Base-by-base conservation (phyloP, 2,888 invertebrate genomes). In the Cephus pygmeus region DNA sequence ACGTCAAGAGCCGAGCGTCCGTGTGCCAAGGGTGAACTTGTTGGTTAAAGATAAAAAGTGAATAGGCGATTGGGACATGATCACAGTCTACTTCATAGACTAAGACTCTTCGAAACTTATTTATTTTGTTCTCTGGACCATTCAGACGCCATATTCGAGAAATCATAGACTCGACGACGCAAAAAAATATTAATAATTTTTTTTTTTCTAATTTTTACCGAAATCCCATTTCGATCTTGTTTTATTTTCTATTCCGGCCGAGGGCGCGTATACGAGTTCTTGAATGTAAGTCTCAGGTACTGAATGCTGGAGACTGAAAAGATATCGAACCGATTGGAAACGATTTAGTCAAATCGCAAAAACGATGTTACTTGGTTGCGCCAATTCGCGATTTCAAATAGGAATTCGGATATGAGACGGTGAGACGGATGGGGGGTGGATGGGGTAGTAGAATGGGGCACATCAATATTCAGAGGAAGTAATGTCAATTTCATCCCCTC, bases 381-480 rank as follows among this genome's bases (percentile, higher is more conserved):
- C 75, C 35, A 31, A 35, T 23, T 40, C 73, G 34, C 69, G 75
- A 75, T 69, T 31, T 35, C 31, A 4, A 31, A 33, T 31, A 30
- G 6, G 31, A 33, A 33, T 71, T 23, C 23, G 31, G 23, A n/a
- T 30, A 11, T 12, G 34, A 34, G 35, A n/a, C 4, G 74, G 35
- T 3, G 74, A 11, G n/a, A 9, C n/a, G 12, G 9, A 4, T 33
- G 33, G n/a, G 11, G 74, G 74, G 23, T 23, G 74, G n/a, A 3
- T 3, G 4, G 35, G 71, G 71, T 15, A 71, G 71, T 11, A 31
- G 30, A 33, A n/a, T 34, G 71, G 30, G 77, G 69, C 76, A 73
- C 81, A 84, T 85, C 83, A 80, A 86, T 85, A 85, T 86, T 84
- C 84, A 75, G 75, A 75, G 76, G 81, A 80, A 83, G 82, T 77